These are phyloP conservation scores for Cyaniris semiargus DNA, from an alignment of 2,888 invertebrate genomes.

Conservation along the genomic window DNA sequence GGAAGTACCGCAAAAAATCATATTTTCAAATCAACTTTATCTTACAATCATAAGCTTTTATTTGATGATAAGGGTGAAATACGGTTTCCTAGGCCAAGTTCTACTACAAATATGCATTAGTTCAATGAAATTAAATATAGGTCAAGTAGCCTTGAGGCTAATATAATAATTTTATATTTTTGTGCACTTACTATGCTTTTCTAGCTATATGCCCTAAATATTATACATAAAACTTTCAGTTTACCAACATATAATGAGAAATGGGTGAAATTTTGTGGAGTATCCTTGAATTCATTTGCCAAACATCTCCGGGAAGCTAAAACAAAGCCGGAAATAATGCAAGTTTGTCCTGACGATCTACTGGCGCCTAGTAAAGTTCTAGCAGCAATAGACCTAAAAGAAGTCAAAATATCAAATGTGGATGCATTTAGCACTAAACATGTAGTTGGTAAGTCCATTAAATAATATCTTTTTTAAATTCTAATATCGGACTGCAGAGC, in stretches of 20 bases:
- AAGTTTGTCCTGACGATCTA: conserved; percentile 79
- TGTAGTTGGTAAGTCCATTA: conserved; percentile 71
- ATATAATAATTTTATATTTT: not conserved
- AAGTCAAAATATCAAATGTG: conserved; percentile 81
- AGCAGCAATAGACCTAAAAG: conserved; percentile 84
- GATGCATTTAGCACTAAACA: conserved; percentile 81
- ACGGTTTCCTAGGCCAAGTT: no score
- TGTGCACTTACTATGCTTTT: no score
- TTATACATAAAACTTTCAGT: conserved; percentile 54
- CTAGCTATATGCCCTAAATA: not conserved
- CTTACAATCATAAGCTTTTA: no score
- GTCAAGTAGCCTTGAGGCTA: no score
- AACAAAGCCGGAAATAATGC: conserved; percentile 83
- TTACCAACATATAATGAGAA: conserved; percentile 84
- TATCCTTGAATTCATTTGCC: conserved; percentile 86
- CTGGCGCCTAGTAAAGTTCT: conserved; percentile 83
- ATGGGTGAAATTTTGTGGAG: conserved; percentile 90
- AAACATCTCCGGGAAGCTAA: conserved; percentile 82
- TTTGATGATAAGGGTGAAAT: no score
- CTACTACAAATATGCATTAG: no score
- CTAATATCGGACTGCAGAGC: no score
- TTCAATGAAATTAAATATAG: no score
- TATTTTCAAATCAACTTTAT: no score
- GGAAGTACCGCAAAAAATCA: no score
- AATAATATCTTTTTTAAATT: not conserved